These are phyloP conservation scores for Vesta saturnalis DNA, from an alignment of 2,888 invertebrate genomes.

Conservation along the genomic window DNA sequence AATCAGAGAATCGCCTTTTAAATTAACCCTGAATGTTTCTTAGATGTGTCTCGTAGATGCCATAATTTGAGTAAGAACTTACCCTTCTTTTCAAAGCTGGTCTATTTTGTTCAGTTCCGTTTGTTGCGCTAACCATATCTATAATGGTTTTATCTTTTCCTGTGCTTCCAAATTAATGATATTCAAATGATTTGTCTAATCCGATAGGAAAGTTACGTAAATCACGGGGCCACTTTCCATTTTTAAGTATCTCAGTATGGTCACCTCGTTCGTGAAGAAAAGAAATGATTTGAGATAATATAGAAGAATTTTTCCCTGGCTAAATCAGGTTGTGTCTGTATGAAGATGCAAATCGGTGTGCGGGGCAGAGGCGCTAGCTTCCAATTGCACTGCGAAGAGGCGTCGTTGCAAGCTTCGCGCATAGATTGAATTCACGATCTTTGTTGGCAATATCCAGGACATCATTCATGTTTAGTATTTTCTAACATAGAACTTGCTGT, in stretches of 20 bases:
- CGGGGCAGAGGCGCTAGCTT: background rate
- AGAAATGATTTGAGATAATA: background rate
- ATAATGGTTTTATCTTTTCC: background rate
- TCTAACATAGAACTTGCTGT: conserved; percentile 36
- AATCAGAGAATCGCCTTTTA: no score
- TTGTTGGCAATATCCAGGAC: background rate
- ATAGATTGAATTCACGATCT: background rate
- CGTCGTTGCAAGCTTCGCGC: background rate
- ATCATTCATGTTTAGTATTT: conserved; percentile 1
- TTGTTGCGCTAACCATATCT: background rate
- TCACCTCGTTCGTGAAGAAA: conserved; percentile 14
- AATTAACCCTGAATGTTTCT: background rate
- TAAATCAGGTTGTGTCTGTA: conserved; percentile 9
- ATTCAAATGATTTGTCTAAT: conserved; percentile 2
- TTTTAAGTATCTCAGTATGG: conserved; percentile 35
- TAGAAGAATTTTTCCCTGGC: background rate
- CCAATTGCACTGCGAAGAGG: background rate
- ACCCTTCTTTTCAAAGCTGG: background rate
- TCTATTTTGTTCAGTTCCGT: background rate
- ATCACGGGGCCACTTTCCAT: background rate
- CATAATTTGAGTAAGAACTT: background rate
- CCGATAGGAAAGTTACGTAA: background rate
- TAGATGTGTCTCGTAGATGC: background rate
- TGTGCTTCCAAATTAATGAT: conserved; percentile 23
- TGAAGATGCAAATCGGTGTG: background rate